A percentile compares a stretch with the other conserved stretches of the same genome.
These are phyloP conservation scores for Drosophila lini DNA, from an alignment of 1,140 invertebrate species.

Conservation along the genomic window DNA sequence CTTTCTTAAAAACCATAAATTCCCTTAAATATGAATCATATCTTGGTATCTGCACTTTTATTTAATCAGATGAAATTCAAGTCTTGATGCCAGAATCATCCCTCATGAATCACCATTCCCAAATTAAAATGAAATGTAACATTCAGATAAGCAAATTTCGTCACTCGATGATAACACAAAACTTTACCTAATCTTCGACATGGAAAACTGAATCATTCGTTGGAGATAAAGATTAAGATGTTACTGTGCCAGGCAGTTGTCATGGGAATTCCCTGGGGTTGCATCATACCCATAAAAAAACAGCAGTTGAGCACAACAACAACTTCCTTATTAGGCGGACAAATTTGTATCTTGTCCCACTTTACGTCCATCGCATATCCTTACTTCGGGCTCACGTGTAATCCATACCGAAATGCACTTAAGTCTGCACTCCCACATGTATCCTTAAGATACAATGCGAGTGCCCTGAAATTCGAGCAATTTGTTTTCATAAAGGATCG, in stretches of 20 bases:
- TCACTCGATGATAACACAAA: constrained; percentile 28
- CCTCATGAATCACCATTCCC: constrained; percentile 24
- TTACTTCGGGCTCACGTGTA: constrained; percentile 43
- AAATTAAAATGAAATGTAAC: constrained; percentile 19
- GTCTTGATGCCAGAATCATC: constrained; percentile 5
- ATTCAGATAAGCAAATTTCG: constrained; percentile 36
- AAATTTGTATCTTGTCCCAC: constrained; percentile 46
- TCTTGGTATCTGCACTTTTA: neutral
- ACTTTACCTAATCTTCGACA: constrained; percentile 18
- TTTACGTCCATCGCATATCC: constrained; percentile 11
- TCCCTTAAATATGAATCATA: neutral
- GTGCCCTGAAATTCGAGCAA: constrained; percentile 75
- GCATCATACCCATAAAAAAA: constrained; percentile 13
- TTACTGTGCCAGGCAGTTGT: constrained; percentile 26
- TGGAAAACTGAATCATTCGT: constrained; percentile 22
- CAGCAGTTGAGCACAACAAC: constrained; percentile 30
- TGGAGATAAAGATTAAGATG: constrained; percentile 14
- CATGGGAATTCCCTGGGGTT: constrained; percentile 15
- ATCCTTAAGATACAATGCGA: constrained; percentile 38
- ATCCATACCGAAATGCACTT: constrained; percentile 62
- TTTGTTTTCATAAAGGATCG: constrained; percentile 74
- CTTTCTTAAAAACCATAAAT: neutral
- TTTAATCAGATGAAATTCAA: constrained; percentile 32
- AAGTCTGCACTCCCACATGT: constrained; percentile 45
- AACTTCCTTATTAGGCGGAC: constrained; percentile 49